Evolutionary conservation across 2,113 vertebrate species (phyloP), one percentile per base, ranked within the genome.

Genomic region (Cranoglanis bouderius): DNA sequence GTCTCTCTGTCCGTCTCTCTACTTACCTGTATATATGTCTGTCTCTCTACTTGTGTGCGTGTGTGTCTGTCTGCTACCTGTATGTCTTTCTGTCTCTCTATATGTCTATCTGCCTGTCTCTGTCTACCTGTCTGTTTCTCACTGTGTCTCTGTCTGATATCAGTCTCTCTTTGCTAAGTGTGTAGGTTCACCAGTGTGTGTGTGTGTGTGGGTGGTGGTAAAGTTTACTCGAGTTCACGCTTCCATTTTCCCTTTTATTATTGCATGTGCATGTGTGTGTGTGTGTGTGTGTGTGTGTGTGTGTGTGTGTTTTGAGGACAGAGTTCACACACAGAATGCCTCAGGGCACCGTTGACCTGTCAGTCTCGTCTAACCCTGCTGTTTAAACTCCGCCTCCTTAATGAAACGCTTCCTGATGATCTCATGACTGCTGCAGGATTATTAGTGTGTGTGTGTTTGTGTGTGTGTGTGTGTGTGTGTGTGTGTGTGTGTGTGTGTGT

Each of bases 361-460:
- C 43, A 67, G 12, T 65, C 83, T 49, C 2, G 18, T 70, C 18
- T 32, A n/a, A 65, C 38, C 29, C 38, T 35, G 63, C 26, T 67
- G 61, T 46, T 49, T n/a, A 85, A 70, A 51, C 63, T 85, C 83
- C 63, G 63, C 83, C 83, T 13, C 43, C 46, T 85, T 70, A 85
- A 51, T 51, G 63, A 70, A 53, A 32, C 4, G 1, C 82, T 67
- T 84, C 82, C 83, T 84, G 59, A 67, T 85, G 53, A 70, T 21
- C 40, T 51, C 19, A 55, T 63, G 4, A 49, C 38, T 29, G 6
- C 40, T 49, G 40, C 40, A 29, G 59, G 75, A 26, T 61, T 82
- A 32, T 83, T 6, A 5, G 1, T 1, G 21, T 53, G 74, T 61
- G 57, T 81, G 75, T 80, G 57, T 65, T 10, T 32, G 16, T 40